Conservation (phyloP, 2,888 invertebrate genomes). For the Diaphora mendica region DNA sequence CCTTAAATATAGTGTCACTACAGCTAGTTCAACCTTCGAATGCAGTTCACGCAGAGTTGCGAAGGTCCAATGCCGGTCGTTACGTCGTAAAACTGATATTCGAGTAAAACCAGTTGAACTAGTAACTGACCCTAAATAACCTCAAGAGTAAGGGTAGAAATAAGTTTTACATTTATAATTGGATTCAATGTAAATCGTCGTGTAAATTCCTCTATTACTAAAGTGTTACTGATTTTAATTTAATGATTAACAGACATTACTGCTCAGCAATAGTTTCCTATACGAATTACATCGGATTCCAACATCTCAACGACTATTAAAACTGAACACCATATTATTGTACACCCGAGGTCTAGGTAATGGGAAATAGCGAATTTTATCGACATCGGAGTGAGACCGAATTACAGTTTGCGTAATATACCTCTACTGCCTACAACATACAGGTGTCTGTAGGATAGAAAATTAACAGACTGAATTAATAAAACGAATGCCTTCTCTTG, state of each 20-base stretch:
- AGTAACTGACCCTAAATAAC: too few species aligned
- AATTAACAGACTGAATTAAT: neutral
- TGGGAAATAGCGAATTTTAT: slow-evolving; percentile 5
- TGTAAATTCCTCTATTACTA: neutral
- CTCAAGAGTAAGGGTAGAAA: too few species aligned
- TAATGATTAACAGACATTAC: slow-evolving; percentile 55
- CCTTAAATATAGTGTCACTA: too few species aligned
- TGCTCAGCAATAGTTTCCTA: slow-evolving; percentile 48
- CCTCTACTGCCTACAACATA: neutral
- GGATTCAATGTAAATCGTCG: too few species aligned
- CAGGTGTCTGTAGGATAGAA: too few species aligned
- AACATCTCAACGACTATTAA: slow-evolving; percentile 76
- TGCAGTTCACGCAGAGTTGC: too few species aligned
- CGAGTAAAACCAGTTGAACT: too few species aligned
- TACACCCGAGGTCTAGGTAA: slow-evolving; percentile 47
- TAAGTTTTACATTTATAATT: too few species aligned
- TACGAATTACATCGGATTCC: slow-evolving; percentile 69
- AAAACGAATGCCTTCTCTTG: neutral
- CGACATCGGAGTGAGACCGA: neutral
- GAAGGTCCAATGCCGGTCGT: too few species aligned
- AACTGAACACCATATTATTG: slow-evolving; percentile 73
- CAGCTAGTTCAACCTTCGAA: too few species aligned
- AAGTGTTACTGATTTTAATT: slow-evolving; percentile 47
- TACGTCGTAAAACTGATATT: too few species aligned
- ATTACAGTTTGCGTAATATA: too few species aligned